A percentile compares a stretch with the other conserved stretches of the same genome.
Conservation (phyloP, 2,797 vertebrate genomes). For the Anas bernieri region DNA sequence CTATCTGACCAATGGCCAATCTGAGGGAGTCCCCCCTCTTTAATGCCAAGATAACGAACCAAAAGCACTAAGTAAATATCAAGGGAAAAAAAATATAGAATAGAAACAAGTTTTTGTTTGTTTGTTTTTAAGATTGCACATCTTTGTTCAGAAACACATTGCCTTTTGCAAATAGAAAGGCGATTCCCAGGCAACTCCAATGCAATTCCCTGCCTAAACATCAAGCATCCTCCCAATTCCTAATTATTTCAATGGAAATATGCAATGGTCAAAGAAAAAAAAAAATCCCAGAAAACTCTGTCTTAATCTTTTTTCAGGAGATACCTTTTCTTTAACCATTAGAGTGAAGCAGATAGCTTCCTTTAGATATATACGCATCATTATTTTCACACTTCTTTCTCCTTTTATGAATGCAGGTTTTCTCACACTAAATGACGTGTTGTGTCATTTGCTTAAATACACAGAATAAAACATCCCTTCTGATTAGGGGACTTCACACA, state of each 20-base stretch:
- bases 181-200: background rate
- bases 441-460: background rate
- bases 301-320: background rate
- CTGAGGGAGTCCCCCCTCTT: background rate
- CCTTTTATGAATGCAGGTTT: background rate
- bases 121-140: background rate
- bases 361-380: background rate
- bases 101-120: no score
- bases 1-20: slow-evolving; percentile 52
- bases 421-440: background rate
- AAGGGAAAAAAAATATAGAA: background rate
- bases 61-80: background rate
- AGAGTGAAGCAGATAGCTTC: background rate
- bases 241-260: background rate
- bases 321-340: no score
- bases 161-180: background rate
- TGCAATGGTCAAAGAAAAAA: background rate
- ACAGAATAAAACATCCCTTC: background rate
- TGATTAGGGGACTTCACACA: background rate
- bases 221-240: background rate
- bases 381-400: background rate
- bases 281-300: background rate
- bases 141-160: background rate
- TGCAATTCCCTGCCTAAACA: fast-evolving
- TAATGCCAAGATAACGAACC: slow-evolving; percentile 38